phyloP scores from a whole-genome alignment of 2,113 vertebrate species.

The Caranx ignobilis region DNA sequence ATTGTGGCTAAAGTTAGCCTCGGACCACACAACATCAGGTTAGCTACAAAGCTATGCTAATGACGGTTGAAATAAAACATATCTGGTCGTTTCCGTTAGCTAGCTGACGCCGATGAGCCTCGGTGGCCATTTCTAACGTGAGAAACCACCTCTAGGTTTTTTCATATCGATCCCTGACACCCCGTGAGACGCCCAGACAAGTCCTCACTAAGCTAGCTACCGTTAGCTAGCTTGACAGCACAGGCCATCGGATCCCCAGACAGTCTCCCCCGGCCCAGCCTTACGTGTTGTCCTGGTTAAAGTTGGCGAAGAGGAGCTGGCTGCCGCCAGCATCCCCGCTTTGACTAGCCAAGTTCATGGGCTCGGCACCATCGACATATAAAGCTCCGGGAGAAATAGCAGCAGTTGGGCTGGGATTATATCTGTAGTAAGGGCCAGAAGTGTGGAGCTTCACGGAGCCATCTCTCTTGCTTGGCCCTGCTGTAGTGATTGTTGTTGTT shows the following conservation, averaged over 20 bases:
- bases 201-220: slow-evolving; percentile 34
- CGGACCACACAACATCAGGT: slow-evolving; percentile 31
- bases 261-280: slow-evolving; percentile 73
- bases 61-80: neutral
- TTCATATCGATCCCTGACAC: neutral
- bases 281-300: slow-evolving; percentile 99
- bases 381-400: slow-evolving; percentile 62
- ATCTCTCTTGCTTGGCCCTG: slow-evolving; percentile 49
- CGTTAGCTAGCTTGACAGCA: slow-evolving; percentile 37
- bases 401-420: slow-evolving; percentile 33
- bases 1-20: slow-evolving; percentile 57
- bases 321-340: slow-evolving; percentile 94
- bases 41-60: slow-evolving; percentile 53
- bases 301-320: slow-evolving; percentile 99
- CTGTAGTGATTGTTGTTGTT: slow-evolving; percentile 84
- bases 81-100: neutral
- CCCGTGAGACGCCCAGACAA: neutral
- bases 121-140: fast-evolving
- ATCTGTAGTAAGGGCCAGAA: slow-evolving; percentile 8
- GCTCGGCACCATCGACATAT: slow-evolving; percentile 78
- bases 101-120: neutral
- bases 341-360: slow-evolving; percentile 97
- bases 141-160: neutral
- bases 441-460: slow-evolving; percentile 57
- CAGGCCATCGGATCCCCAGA: slow-evolving; percentile 58